Evolutionary conservation across 2,797 vertebrate species (phyloP).

Genomic region (Valencia hispanica): DNA sequence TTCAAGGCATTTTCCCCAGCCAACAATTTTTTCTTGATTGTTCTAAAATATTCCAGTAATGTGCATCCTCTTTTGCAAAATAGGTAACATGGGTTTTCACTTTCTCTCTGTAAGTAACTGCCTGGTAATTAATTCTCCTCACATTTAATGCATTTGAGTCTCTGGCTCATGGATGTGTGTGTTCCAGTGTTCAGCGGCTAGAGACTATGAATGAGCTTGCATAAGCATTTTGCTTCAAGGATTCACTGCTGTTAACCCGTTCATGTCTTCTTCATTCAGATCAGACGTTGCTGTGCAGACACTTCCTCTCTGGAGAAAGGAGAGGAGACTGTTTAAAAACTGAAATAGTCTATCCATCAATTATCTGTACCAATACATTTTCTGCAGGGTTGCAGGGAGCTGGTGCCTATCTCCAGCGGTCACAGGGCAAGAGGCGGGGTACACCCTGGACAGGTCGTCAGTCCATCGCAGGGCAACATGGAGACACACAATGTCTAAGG

Average conservation of each 20-base stretch:
- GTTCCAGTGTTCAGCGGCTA: slow-evolving; percentile 29
- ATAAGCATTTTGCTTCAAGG: slow-evolving; percentile 60
- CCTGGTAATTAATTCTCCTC: slow-evolving; percentile 47
- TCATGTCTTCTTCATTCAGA: slow-evolving; percentile 57
- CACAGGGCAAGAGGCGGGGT: too few relatives aligned
- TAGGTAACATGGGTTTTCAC: background rate
- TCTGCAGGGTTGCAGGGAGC: too few relatives aligned
- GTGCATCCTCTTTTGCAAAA: slow-evolving; percentile 13
- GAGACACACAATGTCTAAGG: too few relatives aligned
- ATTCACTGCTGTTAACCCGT: slow-evolving; percentile 62
- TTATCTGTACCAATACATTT: too few relatives aligned
- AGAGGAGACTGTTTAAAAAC: too few relatives aligned
- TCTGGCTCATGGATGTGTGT: background rate
- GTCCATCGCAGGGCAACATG: too few relatives aligned
- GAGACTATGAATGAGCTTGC: slow-evolving; percentile 70
- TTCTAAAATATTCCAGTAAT: slow-evolving; percentile 7
- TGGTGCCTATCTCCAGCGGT: too few relatives aligned
- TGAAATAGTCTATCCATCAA: too few relatives aligned
- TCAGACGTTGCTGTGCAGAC: slow-evolving; percentile 42
- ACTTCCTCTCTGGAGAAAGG: slow-evolving; percentile 53
- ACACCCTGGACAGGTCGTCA: too few relatives aligned
- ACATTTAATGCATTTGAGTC: slow-evolving; percentile 13
- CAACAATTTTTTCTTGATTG: background rate
- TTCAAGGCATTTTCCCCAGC: background rate
- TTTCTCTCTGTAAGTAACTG: slow-evolving; percentile 25